Evolutionary conservation across 2,888 invertebrate species (phyloP), one percentile per base, ranked within the genome.

Genomic region (Torymus aiolomorphi): DNA sequence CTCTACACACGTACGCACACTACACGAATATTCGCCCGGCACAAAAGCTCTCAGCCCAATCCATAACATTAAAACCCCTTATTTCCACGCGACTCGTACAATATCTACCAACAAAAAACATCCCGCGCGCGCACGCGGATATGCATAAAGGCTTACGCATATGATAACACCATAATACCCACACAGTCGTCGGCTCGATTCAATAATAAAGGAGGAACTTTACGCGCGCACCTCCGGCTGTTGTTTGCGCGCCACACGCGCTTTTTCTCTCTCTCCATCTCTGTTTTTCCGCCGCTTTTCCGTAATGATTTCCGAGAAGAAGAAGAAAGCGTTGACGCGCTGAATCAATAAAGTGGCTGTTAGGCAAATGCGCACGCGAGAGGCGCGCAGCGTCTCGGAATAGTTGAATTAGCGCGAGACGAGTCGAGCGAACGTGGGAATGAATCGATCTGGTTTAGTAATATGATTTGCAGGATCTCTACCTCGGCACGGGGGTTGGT

Each of bases 131-230:
- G 8, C 42, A 42, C 31, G 24, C 3, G 24, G 24, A 24, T 3
- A 24, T 31, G 42, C 42, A 42, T 42, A 42, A 42, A 42, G 8
- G 42, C 42, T 42, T 42, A 42, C 42, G 42, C 42, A 10, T 42
- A 42, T 42, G 42, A 42, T 42, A 42, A 42, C 8, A 42, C 14
- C 18, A 14, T 16, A 69, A 51, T 8, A 18, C 56, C 4, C 12
- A 2, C 54, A 12, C 12, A 42, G 18, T 13, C 18, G 1, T n/a
- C 10, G n/a, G 14, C 31, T 18, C 70, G 49, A 51, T 59, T 71
- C 70, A 71, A 59, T 71, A 71, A n/a, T n/a, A n/a, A n/a, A 59
- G 49, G n/a, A 59, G 49, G 49, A 18, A 49, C n/a, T 49, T 71
- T 52, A 49, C 16, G 49, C 24, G 24, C 20, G 14, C 14, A 56